These are phyloP conservation scores for Limnephilus rhombicus DNA, from an alignment of 2,888 invertebrate species.

Conservation along the genomic window DNA sequence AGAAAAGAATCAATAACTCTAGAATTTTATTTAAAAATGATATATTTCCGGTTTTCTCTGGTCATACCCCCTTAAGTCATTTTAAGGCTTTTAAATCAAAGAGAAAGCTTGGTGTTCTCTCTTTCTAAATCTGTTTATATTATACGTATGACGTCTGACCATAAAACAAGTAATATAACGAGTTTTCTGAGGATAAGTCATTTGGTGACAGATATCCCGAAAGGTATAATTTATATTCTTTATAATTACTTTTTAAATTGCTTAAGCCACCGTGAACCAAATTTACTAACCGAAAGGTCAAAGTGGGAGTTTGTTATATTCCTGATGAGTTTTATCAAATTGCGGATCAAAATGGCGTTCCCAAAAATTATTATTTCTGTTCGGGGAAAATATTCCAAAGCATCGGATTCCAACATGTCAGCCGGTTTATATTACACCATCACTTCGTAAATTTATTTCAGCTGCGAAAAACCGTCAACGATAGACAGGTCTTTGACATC, in stretches of 20 bases:
- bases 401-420: not conserved
- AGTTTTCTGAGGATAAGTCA: too few species aligned
- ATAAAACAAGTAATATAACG: too few species aligned
- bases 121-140: too few species aligned
- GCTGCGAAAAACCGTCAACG: not conserved
- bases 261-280: not conserved
- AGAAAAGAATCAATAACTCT: too few species aligned
- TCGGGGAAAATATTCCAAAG: not conserved
- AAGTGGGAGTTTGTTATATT: not conserved
- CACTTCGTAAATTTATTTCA: not conserved
- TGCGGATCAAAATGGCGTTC: not conserved
- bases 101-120: too few species aligned
- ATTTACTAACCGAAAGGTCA: not conserved
- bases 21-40: too few species aligned
- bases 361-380: not conserved
- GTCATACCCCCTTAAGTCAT: too few species aligned
- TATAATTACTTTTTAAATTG: not conserved
- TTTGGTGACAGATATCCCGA: too few species aligned
- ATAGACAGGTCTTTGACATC: not conserved
- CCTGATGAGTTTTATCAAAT: not conserved
- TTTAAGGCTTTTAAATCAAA: too few species aligned
- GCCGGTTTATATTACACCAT: not conserved
- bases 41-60: too few species aligned
- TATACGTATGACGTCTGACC: too few species aligned
- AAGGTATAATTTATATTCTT: not conserved